Percentiles rank a stretch among this genome's conserved stretches.
Conservation (phyloP, 2,888 invertebrate genomes). For the Aphrophora alni region DNA sequence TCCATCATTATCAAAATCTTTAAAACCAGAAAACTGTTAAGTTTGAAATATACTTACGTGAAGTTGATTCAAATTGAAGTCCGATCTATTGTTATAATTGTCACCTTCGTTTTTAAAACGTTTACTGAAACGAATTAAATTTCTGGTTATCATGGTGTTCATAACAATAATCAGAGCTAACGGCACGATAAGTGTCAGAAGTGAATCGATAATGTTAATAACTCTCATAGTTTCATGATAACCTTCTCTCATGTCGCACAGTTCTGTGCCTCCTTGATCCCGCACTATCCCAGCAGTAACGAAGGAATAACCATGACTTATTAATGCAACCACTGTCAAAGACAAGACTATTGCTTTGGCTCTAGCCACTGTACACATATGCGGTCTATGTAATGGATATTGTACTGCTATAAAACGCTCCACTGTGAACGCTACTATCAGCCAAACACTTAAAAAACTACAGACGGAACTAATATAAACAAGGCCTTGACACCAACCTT, state of each 20-base stretch:
- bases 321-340: conserved; percentile 56
- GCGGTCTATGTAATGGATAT: conserved; percentile 65
- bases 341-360: conserved; percentile 63
- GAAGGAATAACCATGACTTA: conserved; percentile 58
- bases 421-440: conserved; percentile 72
- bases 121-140: conserved; percentile 60
- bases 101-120: conserved; percentile 55
- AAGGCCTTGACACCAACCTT: conserved; percentile 65
- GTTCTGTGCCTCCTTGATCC: conserved; percentile 54
- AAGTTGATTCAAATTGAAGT: conserved; percentile 57
- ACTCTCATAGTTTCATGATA: conserved; percentile 62
- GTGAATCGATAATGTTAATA: conserved; percentile 66
- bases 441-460: conserved; percentile 71
- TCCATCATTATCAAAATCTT: too few relatives aligned
- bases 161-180: conserved; percentile 66
- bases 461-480: conserved; percentile 63
- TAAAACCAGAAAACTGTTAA: too few relatives aligned
- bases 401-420: conserved; percentile 73
- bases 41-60: conserved; percentile 57
- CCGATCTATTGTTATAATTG: conserved; percentile 52
- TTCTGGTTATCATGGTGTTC: conserved; percentile 68
- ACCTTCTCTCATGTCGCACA: conserved; percentile 61
- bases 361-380: conserved; percentile 66
- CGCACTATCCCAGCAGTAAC: conserved; percentile 58
- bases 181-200: conserved; percentile 68